These are phyloP conservation scores for Henricia sp. DNA, from an alignment of 53 echinoderm and acorn worm genomes.

Conservation along the genomic window DNA sequence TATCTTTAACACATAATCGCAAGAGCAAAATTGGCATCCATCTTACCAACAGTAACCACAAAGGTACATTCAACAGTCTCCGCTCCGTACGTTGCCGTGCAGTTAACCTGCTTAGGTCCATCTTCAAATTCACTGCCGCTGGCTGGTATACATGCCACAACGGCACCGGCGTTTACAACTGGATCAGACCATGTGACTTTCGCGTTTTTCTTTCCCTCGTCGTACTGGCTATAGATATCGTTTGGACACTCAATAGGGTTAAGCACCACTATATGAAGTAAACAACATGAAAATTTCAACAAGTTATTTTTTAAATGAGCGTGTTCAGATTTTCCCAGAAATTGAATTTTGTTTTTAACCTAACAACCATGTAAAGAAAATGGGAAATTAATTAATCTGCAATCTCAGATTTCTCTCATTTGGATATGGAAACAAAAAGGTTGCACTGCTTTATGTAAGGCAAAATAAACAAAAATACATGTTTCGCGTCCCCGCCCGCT, in stretches of 20 bases:
- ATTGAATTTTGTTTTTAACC: too few relatives aligned
- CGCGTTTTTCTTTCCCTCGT: not conserved
- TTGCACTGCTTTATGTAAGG: too few relatives aligned
- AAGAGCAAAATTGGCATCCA: too few relatives aligned
- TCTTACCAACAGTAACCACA: slow-evolving; percentile 12
- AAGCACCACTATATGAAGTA: not conserved
- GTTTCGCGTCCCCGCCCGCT: too few relatives aligned
- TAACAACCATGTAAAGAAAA: too few relatives aligned
- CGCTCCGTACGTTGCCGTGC: not conserved
- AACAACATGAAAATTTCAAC: not conserved
- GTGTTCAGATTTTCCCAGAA: too few relatives aligned
- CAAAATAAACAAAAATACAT: too few relatives aligned
- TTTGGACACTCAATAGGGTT: slow-evolving; percentile 1
- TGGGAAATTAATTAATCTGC: too few relatives aligned
- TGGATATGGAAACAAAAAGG: too few relatives aligned
- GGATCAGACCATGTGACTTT: slow-evolving; percentile 9
- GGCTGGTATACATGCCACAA: not conserved
- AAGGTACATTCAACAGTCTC: slow-evolving; percentile 27
- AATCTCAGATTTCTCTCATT: too few relatives aligned
- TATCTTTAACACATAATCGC: too few relatives aligned
- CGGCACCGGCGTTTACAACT: not conserved
- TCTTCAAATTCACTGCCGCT: slow-evolving; percentile 33
- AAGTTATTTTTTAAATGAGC: too few relatives aligned
- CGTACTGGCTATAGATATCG: slow-evolving; percentile 22
- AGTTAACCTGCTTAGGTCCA: not conserved